Evolutionary conservation across 2,888 invertebrate genomes (phyloP).

Genomic region (Pseudococcus viburni): DNA sequence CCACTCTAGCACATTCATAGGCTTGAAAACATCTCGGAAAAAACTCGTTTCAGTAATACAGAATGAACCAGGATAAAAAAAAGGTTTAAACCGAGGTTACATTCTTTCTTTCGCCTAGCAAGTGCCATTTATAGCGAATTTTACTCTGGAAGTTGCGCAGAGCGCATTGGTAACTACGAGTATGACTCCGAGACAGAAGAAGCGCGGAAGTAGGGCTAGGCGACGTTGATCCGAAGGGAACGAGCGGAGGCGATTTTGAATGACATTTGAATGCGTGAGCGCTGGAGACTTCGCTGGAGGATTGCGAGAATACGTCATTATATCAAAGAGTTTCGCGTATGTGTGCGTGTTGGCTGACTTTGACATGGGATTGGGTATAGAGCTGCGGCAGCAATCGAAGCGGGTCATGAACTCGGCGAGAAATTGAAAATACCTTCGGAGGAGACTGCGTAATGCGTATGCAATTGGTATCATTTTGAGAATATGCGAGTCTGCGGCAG

Average conservation of each 20-base stretch:
- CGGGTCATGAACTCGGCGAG: slow-evolving; percentile 26
- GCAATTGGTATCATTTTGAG: no score
- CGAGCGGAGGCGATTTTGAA: background rate
- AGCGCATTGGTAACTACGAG: background rate
- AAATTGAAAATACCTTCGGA: slow-evolving; percentile 27
- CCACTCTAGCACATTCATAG: no score
- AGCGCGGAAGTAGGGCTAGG: background rate
- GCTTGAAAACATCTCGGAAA: background rate
- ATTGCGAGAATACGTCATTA: slow-evolving; percentile 6
- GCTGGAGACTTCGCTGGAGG: background rate
- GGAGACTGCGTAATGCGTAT: background rate
- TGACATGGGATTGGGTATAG: background rate
- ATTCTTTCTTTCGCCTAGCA: slow-evolving; percentile 66
- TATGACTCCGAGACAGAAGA: background rate
- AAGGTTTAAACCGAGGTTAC: slow-evolving; percentile 60
- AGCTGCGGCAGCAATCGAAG: background rate
- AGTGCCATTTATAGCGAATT: slow-evolving; percentile 65
- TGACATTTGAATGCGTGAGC: slow-evolving; percentile 40
- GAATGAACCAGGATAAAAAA: background rate
- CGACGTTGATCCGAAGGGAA: background rate
- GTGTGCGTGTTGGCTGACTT: background rate
- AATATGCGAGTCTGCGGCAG: background rate
- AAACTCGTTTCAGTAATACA: background rate
- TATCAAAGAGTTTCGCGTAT: background rate
- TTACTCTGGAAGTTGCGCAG: slow-evolving; percentile 40